These are phyloP conservation scores for Harpegnathos saltator DNA, from an alignment of 1,140 invertebrate species.

Conservation along the genomic window DNA sequence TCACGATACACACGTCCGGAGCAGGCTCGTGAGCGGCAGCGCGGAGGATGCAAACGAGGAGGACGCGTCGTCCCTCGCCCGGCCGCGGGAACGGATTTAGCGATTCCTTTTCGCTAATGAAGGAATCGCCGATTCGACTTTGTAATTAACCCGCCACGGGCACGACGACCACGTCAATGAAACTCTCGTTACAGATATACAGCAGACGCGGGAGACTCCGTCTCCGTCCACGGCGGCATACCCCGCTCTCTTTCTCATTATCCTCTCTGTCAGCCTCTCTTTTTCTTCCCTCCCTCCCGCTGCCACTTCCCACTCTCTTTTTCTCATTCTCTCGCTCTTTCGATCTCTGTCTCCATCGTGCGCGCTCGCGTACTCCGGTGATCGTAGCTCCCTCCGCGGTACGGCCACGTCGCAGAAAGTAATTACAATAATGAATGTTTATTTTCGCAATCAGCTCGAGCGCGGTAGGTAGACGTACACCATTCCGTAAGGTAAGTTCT, in stretches of 20 bases:
- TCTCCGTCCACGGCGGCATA: neutral
- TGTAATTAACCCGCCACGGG: constrained; percentile 73
- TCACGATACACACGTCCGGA: constrained; percentile 45
- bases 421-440: constrained; percentile 84
- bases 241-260: constrained; percentile 1
- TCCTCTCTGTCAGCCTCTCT: constrained; percentile 6
- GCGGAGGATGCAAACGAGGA: constrained; percentile 69
- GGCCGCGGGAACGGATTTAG: constrained; percentile 64
- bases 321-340: constrained; percentile 6
- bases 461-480: constrained; percentile 80
- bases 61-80: constrained; percentile 63
- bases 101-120: constrained; percentile 77
- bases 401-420: constrained; percentile 78
- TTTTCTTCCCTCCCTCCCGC: neutral
- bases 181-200: constrained; percentile 75
- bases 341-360: neutral
- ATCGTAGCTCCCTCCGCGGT: constrained; percentile 68
- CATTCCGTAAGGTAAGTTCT: constrained; percentile 72
- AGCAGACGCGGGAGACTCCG: neutral
- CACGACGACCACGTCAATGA: constrained; percentile 71
- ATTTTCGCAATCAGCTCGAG: constrained; percentile 80
- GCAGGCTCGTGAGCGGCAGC: constrained; percentile 17
- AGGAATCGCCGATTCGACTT: constrained; percentile 77
- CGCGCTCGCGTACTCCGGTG: constrained; percentile 27
- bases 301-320: constrained; percentile 16